Evolutionary conservation across 2,797 vertebrate species (phyloP).

Genomic region (Propithecus deckenii): DNA sequence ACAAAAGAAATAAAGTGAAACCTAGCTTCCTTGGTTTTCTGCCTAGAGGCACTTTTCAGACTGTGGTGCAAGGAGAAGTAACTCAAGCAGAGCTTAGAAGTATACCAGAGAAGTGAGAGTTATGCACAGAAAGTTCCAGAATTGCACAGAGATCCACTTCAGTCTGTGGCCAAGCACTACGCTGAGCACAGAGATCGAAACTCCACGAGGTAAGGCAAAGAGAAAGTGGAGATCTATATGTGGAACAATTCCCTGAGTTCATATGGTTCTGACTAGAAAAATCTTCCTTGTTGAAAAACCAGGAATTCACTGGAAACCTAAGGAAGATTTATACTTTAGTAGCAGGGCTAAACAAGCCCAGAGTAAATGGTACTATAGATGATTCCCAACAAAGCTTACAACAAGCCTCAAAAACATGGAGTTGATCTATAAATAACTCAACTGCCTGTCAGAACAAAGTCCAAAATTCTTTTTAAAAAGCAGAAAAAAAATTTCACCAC

Average conservation of each 20-base stretch:
- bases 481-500: neutral
- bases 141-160: neutral
- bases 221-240: neutral
- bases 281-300: neutral
- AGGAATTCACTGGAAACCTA: neutral
- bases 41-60: neutral
- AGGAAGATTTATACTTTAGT: neutral
- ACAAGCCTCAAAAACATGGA: neutral
- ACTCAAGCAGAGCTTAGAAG: neutral
- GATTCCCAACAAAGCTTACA: neutral
- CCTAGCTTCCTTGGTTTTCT: neutral
- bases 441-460: neutral
- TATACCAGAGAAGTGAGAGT: neutral
- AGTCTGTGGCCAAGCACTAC: neutral
- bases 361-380: neutral
- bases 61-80: neutral
- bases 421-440: neutral
- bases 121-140: slow-evolving; percentile 2
- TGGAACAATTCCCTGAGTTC: neutral
- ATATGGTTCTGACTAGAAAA: neutral
- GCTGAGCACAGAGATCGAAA: neutral
- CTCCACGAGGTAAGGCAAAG: neutral
- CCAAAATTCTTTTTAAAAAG: neutral
- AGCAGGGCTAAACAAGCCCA: neutral
- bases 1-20: neutral